Conservation (phyloP, 2,113 vertebrate genomes). For the Muntiacus muntjak region DNA sequence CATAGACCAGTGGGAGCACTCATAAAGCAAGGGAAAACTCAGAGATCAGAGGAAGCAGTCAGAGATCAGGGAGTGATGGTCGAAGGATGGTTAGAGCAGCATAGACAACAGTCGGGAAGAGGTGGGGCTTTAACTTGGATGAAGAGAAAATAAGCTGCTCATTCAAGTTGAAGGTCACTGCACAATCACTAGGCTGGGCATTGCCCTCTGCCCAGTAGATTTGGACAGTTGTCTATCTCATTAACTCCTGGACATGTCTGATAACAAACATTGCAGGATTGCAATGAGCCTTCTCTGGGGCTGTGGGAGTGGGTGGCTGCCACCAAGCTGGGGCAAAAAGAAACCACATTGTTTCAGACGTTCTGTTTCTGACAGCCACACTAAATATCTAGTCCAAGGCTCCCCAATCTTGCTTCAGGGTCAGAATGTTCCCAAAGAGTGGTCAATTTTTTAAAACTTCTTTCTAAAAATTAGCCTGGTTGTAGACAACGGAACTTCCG, state of each 20-base stretch:
- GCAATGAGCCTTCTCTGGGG: neutral
- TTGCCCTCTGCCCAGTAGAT: neutral
- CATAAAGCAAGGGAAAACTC: neutral
- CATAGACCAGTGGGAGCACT: neutral
- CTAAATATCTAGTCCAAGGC: conserved; percentile 16
- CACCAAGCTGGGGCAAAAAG: neutral
- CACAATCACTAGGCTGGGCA: neutral
- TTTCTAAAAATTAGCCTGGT: conserved; percentile 47
- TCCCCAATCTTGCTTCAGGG: conserved; percentile 32
- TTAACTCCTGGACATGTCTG: neutral
- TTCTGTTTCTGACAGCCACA: conserved; percentile 9
- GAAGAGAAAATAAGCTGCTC: neutral
- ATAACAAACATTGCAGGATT: accelerated
- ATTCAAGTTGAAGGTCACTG: neutral
- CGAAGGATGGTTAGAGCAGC: neutral
- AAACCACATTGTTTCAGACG: neutral
- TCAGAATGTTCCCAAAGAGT: conserved; percentile 22
- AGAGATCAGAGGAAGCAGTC: neutral
- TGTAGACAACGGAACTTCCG: conserved; percentile 48
- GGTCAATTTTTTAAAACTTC: neutral
- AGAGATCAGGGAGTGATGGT: neutral
- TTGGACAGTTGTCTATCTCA: too few species aligned
- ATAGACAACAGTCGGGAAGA: neutral
- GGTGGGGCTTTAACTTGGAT: neutral
- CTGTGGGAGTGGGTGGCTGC: neutral